Percentiles rank a stretch among this genome's conserved stretches.
These are phyloP conservation scores for Paragorgia papillata DNA, from an alignment of 92 coral and sea anemone genomes.

Conservation along the genomic window DNA sequence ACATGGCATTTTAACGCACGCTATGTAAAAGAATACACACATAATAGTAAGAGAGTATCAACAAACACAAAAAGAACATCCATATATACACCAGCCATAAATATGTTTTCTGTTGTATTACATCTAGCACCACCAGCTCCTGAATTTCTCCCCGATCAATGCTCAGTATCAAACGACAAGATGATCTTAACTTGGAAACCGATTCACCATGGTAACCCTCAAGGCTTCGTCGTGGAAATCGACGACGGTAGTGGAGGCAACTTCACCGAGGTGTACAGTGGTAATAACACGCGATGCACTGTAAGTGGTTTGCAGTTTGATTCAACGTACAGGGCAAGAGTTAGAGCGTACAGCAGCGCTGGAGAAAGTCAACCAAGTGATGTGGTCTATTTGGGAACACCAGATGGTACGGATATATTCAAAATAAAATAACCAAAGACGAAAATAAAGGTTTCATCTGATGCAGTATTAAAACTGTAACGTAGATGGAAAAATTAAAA, in stretches of 20 bases:
- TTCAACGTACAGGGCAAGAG: constrained; percentile 95
- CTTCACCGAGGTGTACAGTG: constrained; percentile 88
- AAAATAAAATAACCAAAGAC: not conserved
- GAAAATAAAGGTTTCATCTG: too few relatives aligned
- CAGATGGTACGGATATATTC: constrained; percentile 70
- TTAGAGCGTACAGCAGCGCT: constrained; percentile 83
- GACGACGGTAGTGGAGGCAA: constrained; percentile 90
- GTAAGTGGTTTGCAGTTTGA: constrained; percentile 95
- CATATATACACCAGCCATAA: too few relatives aligned
- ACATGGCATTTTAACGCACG: too few relatives aligned
- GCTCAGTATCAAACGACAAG: constrained; percentile 89
- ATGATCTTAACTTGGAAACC: constrained; percentile 93
- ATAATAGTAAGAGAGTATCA: too few relatives aligned
- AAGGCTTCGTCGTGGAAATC: constrained; percentile 88
- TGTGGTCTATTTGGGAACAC: constrained; percentile 88
- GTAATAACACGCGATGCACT: constrained; percentile 78
- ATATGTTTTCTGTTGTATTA: too few relatives aligned
- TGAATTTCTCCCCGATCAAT: constrained; percentile 90
- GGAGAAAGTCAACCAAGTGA: constrained; percentile 94
- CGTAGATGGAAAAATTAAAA: too few relatives aligned
- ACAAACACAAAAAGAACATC: too few relatives aligned
- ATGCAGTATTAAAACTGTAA: too few relatives aligned
- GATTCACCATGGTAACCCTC: constrained; percentile 84
- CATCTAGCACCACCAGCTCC: constrained; percentile 88
- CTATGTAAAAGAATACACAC: too few relatives aligned